Percentiles rank a stretch among this genome's conserved stretches.
These are phyloP conservation scores for Scrobipalpa atriplicella DNA, from an alignment of 2,888 invertebrate species.

Conservation along the genomic window DNA sequence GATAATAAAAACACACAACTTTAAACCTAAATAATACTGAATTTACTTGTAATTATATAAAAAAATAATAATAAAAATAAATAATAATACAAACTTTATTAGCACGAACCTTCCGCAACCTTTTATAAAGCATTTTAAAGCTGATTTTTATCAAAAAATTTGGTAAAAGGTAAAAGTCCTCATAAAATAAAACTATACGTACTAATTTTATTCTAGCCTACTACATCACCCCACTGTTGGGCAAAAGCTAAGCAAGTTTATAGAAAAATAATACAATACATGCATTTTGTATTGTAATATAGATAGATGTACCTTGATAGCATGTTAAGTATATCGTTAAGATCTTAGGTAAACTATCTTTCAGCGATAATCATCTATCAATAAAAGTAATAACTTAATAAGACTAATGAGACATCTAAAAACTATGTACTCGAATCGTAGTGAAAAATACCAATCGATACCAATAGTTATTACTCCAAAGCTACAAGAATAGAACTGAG, in stretches of 20 bases:
- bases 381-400: too few species aligned
- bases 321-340: too few species aligned
- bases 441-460: background rate
- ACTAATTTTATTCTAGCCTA: background rate
- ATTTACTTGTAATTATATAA: slow-evolving; percentile 7
- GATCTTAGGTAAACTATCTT: too few species aligned
- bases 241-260: background rate
- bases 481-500: slow-evolving; percentile 70
- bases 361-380: too few species aligned
- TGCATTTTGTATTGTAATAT: background rate
- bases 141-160: background rate
- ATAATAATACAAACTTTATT: background rate
- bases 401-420: background rate
- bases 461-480: slow-evolving; percentile 58
- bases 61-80: background rate
- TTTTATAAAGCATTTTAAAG: slow-evolving; percentile 21
- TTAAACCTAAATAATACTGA: slow-evolving; percentile 35
- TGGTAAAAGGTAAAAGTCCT: too few species aligned
- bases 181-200: background rate
- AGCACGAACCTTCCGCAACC: slow-evolving; percentile 31
- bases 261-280: background rate
- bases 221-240: background rate
- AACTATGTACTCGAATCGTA: background rate
- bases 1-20: slow-evolving; percentile 39
- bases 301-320: too few species aligned